Conservation (phyloP, 1,140 invertebrate genomes). For the Macrotrachela quadricornifera region DNA sequence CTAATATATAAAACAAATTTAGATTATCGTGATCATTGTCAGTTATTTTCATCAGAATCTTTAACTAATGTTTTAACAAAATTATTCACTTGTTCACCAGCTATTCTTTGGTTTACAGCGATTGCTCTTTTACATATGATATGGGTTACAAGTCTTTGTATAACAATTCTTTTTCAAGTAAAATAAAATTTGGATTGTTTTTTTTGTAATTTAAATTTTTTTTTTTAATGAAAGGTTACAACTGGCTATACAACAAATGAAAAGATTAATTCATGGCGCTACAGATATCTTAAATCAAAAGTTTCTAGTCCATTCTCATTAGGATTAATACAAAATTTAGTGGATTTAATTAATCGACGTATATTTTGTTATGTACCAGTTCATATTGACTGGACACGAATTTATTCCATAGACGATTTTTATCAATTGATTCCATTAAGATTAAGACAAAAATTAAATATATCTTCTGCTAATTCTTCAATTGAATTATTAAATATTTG, state of each 20-base stretch:
- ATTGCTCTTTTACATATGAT: slow-evolving; percentile 12
- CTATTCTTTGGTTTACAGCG: slow-evolving; percentile 11
- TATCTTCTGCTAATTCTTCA: too few species aligned
- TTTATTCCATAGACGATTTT: slow-evolving; percentile 1
- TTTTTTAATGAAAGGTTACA: slow-evolving; percentile 34
- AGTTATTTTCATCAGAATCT: too few species aligned
- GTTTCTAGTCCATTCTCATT: background rate
- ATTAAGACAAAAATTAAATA: too few species aligned
- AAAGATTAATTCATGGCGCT: slow-evolving; percentile 70
- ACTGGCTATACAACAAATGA: slow-evolving; percentile 81
- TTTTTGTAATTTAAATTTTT: background rate
- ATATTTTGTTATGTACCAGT: background rate
- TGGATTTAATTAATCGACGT: background rate
- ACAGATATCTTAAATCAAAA: slow-evolving; percentile 40
- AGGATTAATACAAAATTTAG: slow-evolving; percentile 3
- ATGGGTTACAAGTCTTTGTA: slow-evolving; percentile 10
- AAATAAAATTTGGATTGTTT: background rate
- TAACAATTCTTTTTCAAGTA: slow-evolving; percentile 12
- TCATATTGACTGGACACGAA: background rate
- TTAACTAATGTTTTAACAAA: background rate
- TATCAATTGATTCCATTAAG: too few species aligned
- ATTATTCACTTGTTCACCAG: slow-evolving; percentile 13
- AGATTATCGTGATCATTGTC: too few species aligned
- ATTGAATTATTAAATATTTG: too few species aligned
- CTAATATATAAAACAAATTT: too few species aligned